Evolutionary conservation across 2,797 vertebrate species (phyloP), one percentile per base, ranked within the genome.

Genomic region (Chaetophractus vellerosus): DNA sequence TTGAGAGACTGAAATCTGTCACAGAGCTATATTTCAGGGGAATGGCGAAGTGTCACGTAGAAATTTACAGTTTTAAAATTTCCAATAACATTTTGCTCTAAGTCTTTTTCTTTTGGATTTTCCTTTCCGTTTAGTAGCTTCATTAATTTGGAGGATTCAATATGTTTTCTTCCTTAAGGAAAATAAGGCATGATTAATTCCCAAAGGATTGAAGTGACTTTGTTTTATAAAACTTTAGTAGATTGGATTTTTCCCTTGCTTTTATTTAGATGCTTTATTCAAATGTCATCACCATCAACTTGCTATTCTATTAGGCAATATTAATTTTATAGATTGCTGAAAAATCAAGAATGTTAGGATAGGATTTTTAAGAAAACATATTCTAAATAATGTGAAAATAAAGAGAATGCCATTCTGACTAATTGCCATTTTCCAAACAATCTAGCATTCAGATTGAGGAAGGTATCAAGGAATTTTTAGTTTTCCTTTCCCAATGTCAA

Each of bases 151-250:
- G 11, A 11, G 5, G 15, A 88, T 85, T 90, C 68, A 88, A 78
- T 94, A 64, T 71, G 48, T 91, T 94, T 91, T 86, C 26, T 95
- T 33, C 75, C 41, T 90, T 61, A 90, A 88, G 66, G 72, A 96
- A 96, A 87, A 94, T 76, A 92, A 93, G 10, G 15, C 16, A 57
- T 93, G 15, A 90, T 84, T 88, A 93, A 89, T 89, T 88, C 84
- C 38, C 31, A 85, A 90, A 92, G 31, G 15, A 76, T 18, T 69
- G 8, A 90, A 92, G 45, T 90, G 85, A 74, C 55, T 84, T 63
- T 90, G 57, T 83, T 94, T 84, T 80, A 80, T 61, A 81, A 95
- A 90, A 90, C 59, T 83, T 50, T 71, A 11, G 4, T 91, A 63
- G 63, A 66, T 45, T 52, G 52, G 9, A 38, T 63, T 83, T 85